Conservation (phyloP, 2,888 invertebrate genomes). For the Drosophila planitibia region DNA sequence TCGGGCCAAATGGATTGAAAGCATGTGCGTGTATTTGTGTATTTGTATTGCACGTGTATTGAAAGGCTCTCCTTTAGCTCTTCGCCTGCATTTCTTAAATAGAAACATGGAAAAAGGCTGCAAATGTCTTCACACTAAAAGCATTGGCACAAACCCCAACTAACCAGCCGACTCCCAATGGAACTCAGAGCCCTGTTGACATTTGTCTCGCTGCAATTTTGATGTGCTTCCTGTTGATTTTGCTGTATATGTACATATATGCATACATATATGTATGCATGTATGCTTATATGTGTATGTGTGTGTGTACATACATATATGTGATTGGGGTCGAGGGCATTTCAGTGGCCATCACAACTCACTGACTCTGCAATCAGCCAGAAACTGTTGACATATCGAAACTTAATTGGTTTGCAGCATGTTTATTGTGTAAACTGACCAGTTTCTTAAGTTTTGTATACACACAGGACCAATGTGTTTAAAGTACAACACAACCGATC, state of each 20-base stretch:
- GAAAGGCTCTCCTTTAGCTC: slow-evolving; percentile 49
- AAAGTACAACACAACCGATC: background rate
- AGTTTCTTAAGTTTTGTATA: background rate
- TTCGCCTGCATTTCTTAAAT: slow-evolving; percentile 56
- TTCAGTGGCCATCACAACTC: slow-evolving; percentile 20
- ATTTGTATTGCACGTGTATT: slow-evolving; percentile 47
- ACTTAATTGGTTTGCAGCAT: slow-evolving; percentile 35
- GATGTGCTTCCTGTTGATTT: background rate
- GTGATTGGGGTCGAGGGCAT: background rate
- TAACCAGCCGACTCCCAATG: slow-evolving; percentile 2
- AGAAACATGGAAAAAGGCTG: slow-evolving; percentile 55
- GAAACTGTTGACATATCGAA: slow-evolving; percentile 39
- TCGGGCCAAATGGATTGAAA: slow-evolving; percentile 15
- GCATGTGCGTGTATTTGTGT: slow-evolving; percentile 10
- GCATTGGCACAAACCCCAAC: slow-evolving; percentile 48
- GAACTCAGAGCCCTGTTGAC: background rate
- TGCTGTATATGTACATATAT: background rate
- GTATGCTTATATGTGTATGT: background rate
- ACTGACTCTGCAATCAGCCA: slow-evolving; percentile 40
- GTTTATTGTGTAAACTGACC: background rate
- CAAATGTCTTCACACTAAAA: slow-evolving; percentile 69
- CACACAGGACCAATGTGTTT: background rate
- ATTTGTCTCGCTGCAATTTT: background rate
- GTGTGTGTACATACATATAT: background rate
- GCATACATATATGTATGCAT: background rate